Percentiles rank a stretch among this genome's conserved stretches.
These are phyloP conservation scores for Dasysyrphus tricinctus DNA, from an alignment of 2,888 invertebrate species.

Conservation along the genomic window DNA sequence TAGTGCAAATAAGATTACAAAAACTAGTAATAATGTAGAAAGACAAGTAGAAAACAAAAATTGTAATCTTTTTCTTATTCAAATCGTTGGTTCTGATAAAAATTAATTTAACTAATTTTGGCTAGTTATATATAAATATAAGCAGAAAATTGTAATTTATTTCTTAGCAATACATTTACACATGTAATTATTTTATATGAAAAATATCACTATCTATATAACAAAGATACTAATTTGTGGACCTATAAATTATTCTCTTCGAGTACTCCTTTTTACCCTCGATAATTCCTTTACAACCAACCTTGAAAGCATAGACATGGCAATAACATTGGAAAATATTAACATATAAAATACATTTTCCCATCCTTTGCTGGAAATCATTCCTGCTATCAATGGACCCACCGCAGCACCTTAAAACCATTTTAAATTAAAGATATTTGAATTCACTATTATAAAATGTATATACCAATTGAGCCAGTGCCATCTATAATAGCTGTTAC, in stretches of 20 bases:
- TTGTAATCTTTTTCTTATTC: slow-evolving; percentile 1
- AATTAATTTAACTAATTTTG: slow-evolving; percentile 27
- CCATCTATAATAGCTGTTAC: slow-evolving; percentile 99
- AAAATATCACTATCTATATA: slow-evolving; percentile 60
- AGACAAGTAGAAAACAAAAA: slow-evolving; percentile 33
- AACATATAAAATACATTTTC: slow-evolving; percentile 95
- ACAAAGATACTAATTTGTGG: slow-evolving; percentile 20
- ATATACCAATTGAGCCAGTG: slow-evolving; percentile 87
- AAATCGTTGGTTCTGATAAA: slow-evolving; percentile 31
- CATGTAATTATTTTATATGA: slow-evolving; percentile 9
- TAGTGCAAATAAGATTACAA: slow-evolving; percentile 14
- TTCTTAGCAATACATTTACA: slow-evolving; percentile 26
- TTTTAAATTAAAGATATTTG: background rate
- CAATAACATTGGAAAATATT: slow-evolving; percentile 91
- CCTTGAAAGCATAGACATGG: slow-evolving; percentile 88
- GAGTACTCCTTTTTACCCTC: slow-evolving; percentile 58
- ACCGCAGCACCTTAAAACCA: slow-evolving; percentile 90
- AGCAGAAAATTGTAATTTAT: slow-evolving; percentile 19
- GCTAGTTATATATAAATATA: slow-evolving; percentile 1
- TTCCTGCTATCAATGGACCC: slow-evolving; percentile 94
- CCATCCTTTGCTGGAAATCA: slow-evolving; percentile 91
- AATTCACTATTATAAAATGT: background rate
- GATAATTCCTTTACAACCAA: slow-evolving; percentile 84
- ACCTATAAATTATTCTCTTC: slow-evolving; percentile 52
- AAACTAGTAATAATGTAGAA: slow-evolving; percentile 15